Percentiles rank a stretch among this genome's conserved stretches.
These are phyloP conservation scores for Thera britannica DNA, from an alignment of 2,888 invertebrate species.

Conservation along the genomic window DNA sequence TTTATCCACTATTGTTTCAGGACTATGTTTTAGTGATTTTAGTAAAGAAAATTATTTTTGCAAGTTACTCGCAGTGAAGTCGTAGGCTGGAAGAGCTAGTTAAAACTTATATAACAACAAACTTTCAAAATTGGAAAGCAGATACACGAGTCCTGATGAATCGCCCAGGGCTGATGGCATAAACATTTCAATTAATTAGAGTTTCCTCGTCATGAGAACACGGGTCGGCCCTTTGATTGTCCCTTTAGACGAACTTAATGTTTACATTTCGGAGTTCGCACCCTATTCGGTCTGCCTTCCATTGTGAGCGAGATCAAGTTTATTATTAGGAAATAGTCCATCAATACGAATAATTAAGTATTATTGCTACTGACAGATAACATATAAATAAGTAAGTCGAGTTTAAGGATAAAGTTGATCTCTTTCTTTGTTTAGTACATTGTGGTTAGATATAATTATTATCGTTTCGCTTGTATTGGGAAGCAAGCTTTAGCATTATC, in stretches of 20 bases:
- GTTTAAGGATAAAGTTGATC: too few species aligned
- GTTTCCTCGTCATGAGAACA: slow-evolving; percentile 52
- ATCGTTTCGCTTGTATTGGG: slow-evolving; percentile 9
- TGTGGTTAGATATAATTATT: neutral
- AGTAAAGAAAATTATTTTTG: neutral
- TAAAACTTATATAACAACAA: slow-evolving; percentile 6
- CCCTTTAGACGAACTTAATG: slow-evolving; percentile 63
- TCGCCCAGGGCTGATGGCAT: slow-evolving; percentile 55
- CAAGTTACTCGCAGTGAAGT: neutral
- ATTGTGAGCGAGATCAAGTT: slow-evolving; percentile 14
- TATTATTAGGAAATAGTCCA: neutral
- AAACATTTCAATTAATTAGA: slow-evolving; percentile 71
- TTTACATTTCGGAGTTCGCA: slow-evolving; percentile 60
- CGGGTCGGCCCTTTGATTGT: slow-evolving; percentile 59
- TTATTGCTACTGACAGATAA: neutral
- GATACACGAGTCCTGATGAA: slow-evolving; percentile 43
- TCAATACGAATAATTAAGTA: neutral
- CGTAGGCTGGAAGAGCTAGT: neutral
- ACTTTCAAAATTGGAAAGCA: slow-evolving; percentile 43
- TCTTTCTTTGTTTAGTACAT: too few species aligned
- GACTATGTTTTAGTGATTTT: too few species aligned
- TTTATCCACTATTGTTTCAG: neutral
- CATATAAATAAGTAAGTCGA: too few species aligned
- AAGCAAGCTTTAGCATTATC: slow-evolving; percentile 41
- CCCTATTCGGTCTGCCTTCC: slow-evolving; percentile 42